Percentiles rank a stretch among this genome's conserved stretches.
These are phyloP conservation scores for Oncopeltus fasciatus DNA, from an alignment of 1,140 invertebrate species.

Conservation along the genomic window DNA sequence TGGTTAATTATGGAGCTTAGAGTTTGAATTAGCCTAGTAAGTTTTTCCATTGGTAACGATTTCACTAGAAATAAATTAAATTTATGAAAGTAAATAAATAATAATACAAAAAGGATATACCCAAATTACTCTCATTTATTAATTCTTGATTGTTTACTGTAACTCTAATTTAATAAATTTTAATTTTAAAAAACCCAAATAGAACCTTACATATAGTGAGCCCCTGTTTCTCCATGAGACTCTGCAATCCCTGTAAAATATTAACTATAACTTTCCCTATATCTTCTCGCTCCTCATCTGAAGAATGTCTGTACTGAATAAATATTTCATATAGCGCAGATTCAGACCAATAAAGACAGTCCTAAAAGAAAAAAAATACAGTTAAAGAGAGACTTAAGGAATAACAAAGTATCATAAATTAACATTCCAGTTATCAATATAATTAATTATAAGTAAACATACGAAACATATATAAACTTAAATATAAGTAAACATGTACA, in stretches of 20 bases:
- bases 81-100: not conserved
- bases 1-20: constrained; percentile 57
- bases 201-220: constrained; percentile 31
- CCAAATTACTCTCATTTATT: no score
- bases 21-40: constrained; percentile 53
- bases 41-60: constrained; percentile 36
- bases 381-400: no score
- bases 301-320: constrained; percentile 12
- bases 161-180: not conserved
- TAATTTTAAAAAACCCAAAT: not conserved
- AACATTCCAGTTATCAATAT: no score
- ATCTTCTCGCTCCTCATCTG: constrained; percentile 35
- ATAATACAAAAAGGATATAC: no score
- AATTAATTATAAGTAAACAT: no score
- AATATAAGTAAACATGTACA: no score
- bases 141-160: no score
- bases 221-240: constrained; percentile 44
- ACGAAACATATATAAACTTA: no score
- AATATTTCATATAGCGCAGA: constrained; percentile 44
- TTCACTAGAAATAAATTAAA: constrained; percentile 24
- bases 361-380: constrained; percentile 29
- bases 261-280: constrained; percentile 50
- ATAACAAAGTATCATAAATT: no score
- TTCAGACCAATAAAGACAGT: constrained; percentile 63
- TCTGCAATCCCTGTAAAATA: constrained; percentile 49